Evolutionary conservation across 2,888 invertebrate species (phyloP).

Genomic region (Choreutis nemorana): DNA sequence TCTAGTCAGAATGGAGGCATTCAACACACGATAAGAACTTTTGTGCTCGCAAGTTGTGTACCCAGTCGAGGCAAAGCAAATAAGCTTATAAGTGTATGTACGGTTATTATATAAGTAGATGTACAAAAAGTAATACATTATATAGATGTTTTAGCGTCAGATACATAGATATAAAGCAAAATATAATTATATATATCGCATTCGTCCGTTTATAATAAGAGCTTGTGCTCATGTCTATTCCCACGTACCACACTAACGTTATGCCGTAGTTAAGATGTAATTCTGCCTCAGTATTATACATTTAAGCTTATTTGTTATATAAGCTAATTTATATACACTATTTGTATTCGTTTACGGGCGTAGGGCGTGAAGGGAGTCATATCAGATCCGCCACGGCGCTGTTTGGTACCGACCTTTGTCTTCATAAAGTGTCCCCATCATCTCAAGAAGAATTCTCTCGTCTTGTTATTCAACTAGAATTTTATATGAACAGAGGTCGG

Average conservation of each 20-base stretch:
- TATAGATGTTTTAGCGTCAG: slow-evolving; percentile 68
- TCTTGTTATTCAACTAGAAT: no score
- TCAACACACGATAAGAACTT: slow-evolving; percentile 5
- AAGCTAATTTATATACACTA: slow-evolving; percentile 65
- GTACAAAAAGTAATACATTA: slow-evolving; percentile 67
- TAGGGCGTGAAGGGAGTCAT: slow-evolving; percentile 58
- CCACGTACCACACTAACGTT: slow-evolving; percentile 63
- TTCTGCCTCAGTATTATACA: slow-evolving; percentile 68
- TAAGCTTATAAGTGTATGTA: slow-evolving; percentile 65
- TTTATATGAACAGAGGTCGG: no score
- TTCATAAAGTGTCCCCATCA: no score
- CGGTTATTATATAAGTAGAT: slow-evolving; percentile 65
- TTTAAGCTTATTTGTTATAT: slow-evolving; percentile 66
- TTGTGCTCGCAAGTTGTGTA: slow-evolving; percentile 49
- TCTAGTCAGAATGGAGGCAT: slow-evolving; percentile 12
- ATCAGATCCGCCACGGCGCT: slow-evolving; percentile 53
- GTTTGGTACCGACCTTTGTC: slow-evolving; percentile 22
- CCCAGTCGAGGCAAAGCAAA: slow-evolving; percentile 38
- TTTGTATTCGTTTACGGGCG: slow-evolving; percentile 59
- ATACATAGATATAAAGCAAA: slow-evolving; percentile 66
- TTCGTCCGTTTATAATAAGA: slow-evolving; percentile 66
- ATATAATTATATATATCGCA: slow-evolving; percentile 66
- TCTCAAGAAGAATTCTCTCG: no score
- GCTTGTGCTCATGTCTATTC: slow-evolving; percentile 65
- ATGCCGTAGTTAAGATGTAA: slow-evolving; percentile 66